A percentile compares a stretch with the other conserved stretches of the same genome.
Evolutionary conservation across 2,888 invertebrate species (phyloP).

Genomic region (Thysanoteuthis rhombus): DNA sequence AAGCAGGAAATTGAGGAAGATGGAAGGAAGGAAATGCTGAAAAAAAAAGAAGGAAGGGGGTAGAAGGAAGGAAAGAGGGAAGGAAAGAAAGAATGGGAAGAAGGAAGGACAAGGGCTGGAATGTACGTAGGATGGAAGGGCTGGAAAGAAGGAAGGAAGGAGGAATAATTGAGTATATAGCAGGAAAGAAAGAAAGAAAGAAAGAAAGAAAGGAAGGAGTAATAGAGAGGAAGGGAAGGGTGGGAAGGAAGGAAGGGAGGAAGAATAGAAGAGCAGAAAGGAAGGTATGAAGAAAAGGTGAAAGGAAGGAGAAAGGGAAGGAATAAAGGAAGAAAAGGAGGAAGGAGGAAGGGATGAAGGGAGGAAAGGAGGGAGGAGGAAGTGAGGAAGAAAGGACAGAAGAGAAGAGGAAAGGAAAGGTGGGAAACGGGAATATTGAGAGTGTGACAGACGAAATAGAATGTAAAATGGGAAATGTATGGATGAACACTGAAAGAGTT

Average conservation of each 20-base stretch:
- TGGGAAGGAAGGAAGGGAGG: accelerated
- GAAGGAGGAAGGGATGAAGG: not conserved
- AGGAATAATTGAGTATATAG: not conserved
- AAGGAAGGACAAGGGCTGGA: too few species aligned
- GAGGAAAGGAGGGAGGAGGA: not conserved
- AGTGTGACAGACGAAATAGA: not conserved
- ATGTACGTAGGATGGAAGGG: not conserved
- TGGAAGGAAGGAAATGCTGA: not conserved
- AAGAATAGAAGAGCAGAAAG: not conserved
- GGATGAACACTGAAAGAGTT: accelerated
- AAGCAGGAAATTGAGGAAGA: too few species aligned
- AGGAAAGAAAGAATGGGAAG: not conserved
- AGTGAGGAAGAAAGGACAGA: not conserved
- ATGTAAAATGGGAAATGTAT: not conserved
- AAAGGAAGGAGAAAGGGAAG: not conserved
- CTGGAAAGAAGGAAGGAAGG: not conserved
- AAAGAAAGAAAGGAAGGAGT: not conserved
- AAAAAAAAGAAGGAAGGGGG: not conserved
- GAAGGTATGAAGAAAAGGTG: not conserved
- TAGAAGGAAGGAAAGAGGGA: not conserved
- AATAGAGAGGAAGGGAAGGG: not conserved
- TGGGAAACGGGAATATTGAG: not conserved
- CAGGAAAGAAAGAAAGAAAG: not conserved
- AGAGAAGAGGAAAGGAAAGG: not conserved
- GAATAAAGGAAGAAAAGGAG: not conserved